These are phyloP conservation scores for Margarornis squamiger DNA, from an alignment of 2,797 vertebrate genomes.

Conservation along the genomic window DNA sequence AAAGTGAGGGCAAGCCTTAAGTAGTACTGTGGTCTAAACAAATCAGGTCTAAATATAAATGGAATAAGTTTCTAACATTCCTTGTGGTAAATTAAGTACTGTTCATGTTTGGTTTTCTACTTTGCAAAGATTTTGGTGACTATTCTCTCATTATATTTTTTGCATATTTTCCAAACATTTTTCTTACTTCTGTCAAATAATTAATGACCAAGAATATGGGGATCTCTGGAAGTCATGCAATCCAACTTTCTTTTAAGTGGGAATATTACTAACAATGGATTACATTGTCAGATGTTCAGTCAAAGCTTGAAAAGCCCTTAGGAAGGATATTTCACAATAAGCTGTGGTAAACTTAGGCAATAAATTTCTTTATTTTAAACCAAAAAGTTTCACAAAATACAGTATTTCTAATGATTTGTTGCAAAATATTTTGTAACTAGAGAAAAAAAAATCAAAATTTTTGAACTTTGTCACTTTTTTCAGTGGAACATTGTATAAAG, in stretches of 20 bases:
- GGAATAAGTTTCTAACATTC: neutral
- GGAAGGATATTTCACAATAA: neutral
- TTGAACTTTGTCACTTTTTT: neutral
- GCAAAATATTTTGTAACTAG: neutral
- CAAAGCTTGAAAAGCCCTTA: neutral
- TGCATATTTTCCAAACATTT: neutral
- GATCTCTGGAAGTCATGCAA: neutral
- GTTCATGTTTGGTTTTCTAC: neutral
- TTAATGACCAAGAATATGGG: neutral
- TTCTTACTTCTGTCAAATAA: neutral
- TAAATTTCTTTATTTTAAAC: neutral
- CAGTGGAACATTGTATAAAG: neutral
- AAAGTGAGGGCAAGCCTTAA: neutral
- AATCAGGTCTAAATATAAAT: neutral
- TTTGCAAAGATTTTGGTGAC: neutral
- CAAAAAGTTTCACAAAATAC: neutral
- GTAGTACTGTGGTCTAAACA: neutral
- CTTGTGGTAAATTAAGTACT: neutral
- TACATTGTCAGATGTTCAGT: neutral
- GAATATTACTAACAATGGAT: neutral
- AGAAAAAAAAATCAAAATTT: neutral
- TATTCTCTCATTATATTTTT: neutral
- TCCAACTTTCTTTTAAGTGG: neutral
- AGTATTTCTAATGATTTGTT: neutral
- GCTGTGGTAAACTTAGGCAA: neutral